Conservation (phyloP, 2,888 invertebrate species). For the Alcis repandata region DNA sequence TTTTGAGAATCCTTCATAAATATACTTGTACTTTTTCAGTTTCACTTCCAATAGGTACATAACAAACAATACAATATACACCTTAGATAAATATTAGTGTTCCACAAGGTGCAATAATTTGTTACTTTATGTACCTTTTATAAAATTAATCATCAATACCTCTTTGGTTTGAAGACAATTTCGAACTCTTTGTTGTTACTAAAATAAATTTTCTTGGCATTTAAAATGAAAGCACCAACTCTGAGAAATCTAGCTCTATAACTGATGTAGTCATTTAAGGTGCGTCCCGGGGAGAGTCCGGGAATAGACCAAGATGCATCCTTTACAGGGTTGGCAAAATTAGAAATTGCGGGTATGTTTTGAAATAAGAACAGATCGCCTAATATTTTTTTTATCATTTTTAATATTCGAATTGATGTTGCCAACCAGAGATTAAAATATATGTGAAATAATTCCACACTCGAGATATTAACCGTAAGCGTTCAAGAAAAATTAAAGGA, state of each 20-base stretch:
- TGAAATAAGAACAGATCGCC: not conserved
- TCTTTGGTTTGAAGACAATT: too few species aligned
- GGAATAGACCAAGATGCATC: constrained; percentile 59
- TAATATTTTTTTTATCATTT: too few species aligned
- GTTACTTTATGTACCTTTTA: not conserved
- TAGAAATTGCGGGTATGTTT: not conserved
- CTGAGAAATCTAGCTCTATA: constrained; percentile 52
- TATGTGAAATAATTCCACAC: too few species aligned
- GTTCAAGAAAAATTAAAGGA: too few species aligned
- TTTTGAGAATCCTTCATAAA: too few species aligned
- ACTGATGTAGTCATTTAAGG: constrained; percentile 63
- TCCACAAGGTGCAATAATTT: not conserved
- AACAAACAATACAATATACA: too few species aligned
- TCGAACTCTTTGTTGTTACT: too few species aligned
- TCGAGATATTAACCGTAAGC: too few species aligned
- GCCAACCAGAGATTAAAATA: too few species aligned
- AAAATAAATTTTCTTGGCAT: constrained; percentile 4
- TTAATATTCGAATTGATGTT: not conserved
- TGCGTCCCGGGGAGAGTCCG: constrained; percentile 54
- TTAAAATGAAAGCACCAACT: constrained; percentile 21
- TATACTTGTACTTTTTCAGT: too few species aligned
- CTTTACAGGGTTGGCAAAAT: constrained; percentile 56
- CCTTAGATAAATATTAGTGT: not conserved
- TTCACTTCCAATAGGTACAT: too few species aligned
- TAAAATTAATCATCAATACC: not conserved